A percentile compares a stretch with the other conserved stretches of the same genome.
Conservation (phyloP, 2,113 vertebrate species). For the Gavialis gangeticus region DNA sequence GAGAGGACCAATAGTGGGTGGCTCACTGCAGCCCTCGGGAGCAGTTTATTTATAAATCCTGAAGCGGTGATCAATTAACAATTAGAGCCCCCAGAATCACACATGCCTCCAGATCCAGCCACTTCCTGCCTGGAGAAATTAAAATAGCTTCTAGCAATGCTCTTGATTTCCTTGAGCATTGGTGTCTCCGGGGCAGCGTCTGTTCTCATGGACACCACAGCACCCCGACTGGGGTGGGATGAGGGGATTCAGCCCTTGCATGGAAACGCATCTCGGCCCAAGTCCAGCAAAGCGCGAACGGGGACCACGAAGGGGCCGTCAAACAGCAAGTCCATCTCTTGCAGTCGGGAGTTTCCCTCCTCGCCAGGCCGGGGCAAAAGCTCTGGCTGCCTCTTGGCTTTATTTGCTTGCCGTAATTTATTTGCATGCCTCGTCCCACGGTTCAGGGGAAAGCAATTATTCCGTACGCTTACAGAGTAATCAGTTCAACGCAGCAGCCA, state of each 20-base stretch:
- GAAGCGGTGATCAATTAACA: neutral
- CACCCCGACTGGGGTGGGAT: neutral
- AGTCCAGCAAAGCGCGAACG: neutral
- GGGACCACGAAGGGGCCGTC: neutral
- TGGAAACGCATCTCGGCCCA: neutral
- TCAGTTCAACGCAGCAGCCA: neutral
- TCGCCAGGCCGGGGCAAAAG: neutral
- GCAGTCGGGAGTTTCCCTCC: neutral
- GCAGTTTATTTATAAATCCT: neutral
- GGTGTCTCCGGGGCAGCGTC: neutral
- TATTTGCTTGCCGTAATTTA: neutral
- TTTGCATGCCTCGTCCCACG: neutral
- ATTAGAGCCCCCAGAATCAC: neutral
- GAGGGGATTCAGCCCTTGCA: no score
- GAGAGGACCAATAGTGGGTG: neutral
- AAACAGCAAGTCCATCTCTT: neutral
- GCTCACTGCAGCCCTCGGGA: neutral
- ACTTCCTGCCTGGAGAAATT: neutral
- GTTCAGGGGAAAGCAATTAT: neutral
- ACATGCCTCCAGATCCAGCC: neutral
- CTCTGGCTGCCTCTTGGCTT: neutral
- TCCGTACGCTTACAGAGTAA: neutral
- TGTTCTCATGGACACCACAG: neutral
- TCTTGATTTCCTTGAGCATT: neutral
- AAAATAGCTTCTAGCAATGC: neutral